Evolutionary conservation across 2,113 vertebrate genomes (phyloP).

Genomic region (Siphamia tubifer): DNA sequence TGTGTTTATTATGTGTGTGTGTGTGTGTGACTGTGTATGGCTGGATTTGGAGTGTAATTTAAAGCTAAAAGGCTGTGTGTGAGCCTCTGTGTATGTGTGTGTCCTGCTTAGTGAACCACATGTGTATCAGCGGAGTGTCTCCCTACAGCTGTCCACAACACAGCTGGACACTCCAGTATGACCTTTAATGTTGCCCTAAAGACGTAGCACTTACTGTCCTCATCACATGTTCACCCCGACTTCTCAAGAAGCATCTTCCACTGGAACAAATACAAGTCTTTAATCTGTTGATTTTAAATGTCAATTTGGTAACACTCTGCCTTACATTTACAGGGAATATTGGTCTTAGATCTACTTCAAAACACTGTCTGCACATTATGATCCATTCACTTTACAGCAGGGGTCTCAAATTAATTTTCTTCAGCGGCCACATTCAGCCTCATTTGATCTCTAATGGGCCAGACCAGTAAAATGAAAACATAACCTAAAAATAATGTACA

Average conservation of each 20-base stretch:
- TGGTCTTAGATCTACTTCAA: no score
- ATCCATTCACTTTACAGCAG: no score
- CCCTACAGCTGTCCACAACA: slow-evolving; percentile 49
- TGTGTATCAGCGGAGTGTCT: slow-evolving; percentile 34
- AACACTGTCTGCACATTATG: no score
- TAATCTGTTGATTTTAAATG: no score
- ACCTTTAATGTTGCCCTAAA: slow-evolving; percentile 39
- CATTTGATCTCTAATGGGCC: no score
- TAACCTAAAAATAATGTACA: no score
- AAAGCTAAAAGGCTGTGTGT: background rate
- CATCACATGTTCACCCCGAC: background rate
- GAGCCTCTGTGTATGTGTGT: background rate
- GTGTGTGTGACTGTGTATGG: background rate
- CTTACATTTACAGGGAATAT: no score
- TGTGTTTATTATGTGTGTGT: background rate
- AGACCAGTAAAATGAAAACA: no score
- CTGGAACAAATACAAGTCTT: no score
- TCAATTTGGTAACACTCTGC: no score
- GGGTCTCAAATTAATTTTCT: no score
- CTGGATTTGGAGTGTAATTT: background rate
- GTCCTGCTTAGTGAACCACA: slow-evolving; percentile 27
- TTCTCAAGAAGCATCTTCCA: background rate
- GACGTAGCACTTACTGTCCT: slow-evolving; percentile 48
- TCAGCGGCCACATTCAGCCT: no score
- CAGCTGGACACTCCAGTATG: slow-evolving; percentile 35